Base-by-base conservation (phyloP, 2,797 vertebrate species). In the Sarcoramphus papa region DNA sequence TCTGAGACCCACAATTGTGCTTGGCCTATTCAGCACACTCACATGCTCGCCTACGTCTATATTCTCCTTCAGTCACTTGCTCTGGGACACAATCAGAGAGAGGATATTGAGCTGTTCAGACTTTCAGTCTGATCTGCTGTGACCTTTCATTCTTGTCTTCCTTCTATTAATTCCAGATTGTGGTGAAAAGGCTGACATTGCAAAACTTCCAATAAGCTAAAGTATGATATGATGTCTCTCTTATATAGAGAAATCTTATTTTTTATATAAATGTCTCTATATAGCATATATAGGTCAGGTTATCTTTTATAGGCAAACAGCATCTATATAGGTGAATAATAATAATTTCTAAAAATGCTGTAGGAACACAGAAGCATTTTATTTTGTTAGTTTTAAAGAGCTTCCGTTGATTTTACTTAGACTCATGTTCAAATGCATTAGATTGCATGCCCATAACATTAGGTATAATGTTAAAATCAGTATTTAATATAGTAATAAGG, bases 1-100 rank as follows among this genome's bases (percentile, higher is more conserved):
- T n/a, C 30, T n/a, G 17, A 33, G 47, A 41, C 7, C 5, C 8
- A 2, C 0, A 4, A 5, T 33, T 45, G 22, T 24, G 24, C 48
- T 57, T 3, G 2, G 50, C 37, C 7, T 51, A 20, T 21, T 59
- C 35, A 67, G 22, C 22, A 5, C 2, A 23, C 17, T 17, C 11
- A 10, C 17, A 3, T 21, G 35, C 12, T 64, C 31, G 3, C 20
- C 37, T 31, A 8, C 9, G 4, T 56, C 54, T 33, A 0, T 53
- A 21, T 7, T 67, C 14, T 28, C 28, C 24, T 57, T 28, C 62
- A 65, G 56, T 31, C 74, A 5, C 31, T 50, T 62, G 12, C 24
- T 85, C 47, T 70, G 40, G 56, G 31, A 67, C 6, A 16, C 41
- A 62, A 6, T 5, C 13, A 27, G 35, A 67, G 53, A 63, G 43